phyloP scores from a whole-genome alignment of 2,113 vertebrate species.

The Salvelinus namaycush region DNA sequence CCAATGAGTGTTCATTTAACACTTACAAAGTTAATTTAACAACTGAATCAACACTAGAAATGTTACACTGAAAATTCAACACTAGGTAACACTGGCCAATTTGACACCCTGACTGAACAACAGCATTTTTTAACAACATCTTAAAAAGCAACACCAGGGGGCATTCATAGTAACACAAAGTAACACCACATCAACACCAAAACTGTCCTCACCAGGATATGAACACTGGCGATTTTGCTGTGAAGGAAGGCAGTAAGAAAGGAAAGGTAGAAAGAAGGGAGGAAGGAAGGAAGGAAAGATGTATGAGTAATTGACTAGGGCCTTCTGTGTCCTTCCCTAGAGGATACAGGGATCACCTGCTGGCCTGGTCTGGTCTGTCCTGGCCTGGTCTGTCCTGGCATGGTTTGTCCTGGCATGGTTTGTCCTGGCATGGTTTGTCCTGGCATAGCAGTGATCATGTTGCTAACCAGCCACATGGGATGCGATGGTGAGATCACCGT shows the following conservation, averaged over 20 bases:
- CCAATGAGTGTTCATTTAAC: no score
- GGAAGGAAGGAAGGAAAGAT: not conserved
- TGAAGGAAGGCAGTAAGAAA: not conserved
- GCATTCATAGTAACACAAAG: no score
- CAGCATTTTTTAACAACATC: no score
- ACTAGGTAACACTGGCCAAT: no score
- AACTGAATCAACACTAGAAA: no score
- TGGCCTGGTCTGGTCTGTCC: not conserved
- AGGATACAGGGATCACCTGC: not conserved
- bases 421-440: not conserved
- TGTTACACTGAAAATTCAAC: no score
- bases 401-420: not conserved
- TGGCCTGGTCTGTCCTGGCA: not conserved
- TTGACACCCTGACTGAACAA: no score
- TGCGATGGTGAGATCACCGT: slow-evolving; percentile 24
- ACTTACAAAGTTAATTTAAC: no score
- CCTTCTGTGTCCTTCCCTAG: not conserved
- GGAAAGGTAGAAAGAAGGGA: not conserved
- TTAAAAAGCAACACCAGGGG: no score
- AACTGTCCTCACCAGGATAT: no score
- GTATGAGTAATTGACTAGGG: not conserved
- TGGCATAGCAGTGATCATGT: no score
- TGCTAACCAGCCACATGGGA: not conserved
- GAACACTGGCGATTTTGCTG: not conserved
- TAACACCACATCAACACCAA: no score